These are phyloP conservation scores for Morbakka virulenta DNA, from an alignment of 30 jellyfish, hydroid and myxozoan species.

Conservation along the genomic window DNA sequence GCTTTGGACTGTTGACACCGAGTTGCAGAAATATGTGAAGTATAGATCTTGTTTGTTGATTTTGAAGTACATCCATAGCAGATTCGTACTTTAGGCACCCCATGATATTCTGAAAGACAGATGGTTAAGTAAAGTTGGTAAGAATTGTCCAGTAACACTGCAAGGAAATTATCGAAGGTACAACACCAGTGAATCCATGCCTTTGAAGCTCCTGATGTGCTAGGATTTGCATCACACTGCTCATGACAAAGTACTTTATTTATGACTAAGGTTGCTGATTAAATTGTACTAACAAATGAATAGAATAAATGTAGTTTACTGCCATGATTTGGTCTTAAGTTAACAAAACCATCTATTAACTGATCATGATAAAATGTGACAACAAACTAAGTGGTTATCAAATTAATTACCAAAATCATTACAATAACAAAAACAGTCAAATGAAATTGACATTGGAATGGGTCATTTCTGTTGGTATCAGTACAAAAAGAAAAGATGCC, in stretches of 20 bases:
- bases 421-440: no score
- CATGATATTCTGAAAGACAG: background rate
- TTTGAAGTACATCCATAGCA: background rate
- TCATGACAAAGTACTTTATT: slow-evolving; percentile 16
- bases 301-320: no score
- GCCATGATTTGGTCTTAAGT: no score
- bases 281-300: no score
- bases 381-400: no score
- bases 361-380: no score
- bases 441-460: no score
- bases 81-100: slow-evolving; percentile 28
- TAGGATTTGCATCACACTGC: slow-evolving; percentile 6
- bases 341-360: no score
- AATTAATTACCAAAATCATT: no score
- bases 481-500: no score
- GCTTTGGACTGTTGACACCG: slow-evolving; percentile 27
- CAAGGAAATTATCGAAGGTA: slow-evolving; percentile 16
- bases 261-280: no score
- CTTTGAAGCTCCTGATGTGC: slow-evolving; percentile 26
- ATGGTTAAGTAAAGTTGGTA: slow-evolving; percentile 22
- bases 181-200: slow-evolving; percentile 41
- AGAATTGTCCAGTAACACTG: background rate
- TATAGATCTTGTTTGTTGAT: slow-evolving; percentile 6
- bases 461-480: no score
- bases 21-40: slow-evolving; percentile 17